Base-by-base conservation (phyloP, 2,888 invertebrate genomes). In the Eilema caniola region DNA sequence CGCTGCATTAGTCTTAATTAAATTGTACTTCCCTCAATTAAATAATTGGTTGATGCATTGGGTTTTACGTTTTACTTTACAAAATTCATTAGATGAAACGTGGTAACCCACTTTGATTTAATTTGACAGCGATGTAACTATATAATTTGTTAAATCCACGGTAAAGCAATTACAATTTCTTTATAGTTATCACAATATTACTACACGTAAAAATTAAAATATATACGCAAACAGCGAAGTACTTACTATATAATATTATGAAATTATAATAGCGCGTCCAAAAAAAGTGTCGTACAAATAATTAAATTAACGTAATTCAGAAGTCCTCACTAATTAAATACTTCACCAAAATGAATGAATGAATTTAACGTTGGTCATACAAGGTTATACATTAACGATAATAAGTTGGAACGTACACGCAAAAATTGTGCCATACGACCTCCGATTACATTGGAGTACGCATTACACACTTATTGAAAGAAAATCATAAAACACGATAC, bases 361-460 rank as follows among this genome's bases (percentile, higher is more conserved):
- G n/a, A 53, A n/a, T n/a, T 53, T 53, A 53, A 53, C n/a, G 20
- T n/a, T 53, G 53, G 47, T 53, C 10, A n/a, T n/a, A 53, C n/a
- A 53, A 53, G 53, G 53, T n/a, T n/a, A 20, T 20, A 8, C 53
- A n/a, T 53, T 53, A 10, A 53, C 53, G 1, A n/a, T 7, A 47
- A 47, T 47, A 47, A 47, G 20, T 47, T 47, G 20, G 47, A 53
- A 53, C 53, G 53, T n/a, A 10, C 1, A 53, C 53, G n/a, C n/a
- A 53, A n/a, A 53, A 53, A 53, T 53, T 53, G 53, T 53, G 53
- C 53, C 53, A 53, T n/a, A n/a, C 53, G 53, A 53, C 53, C 53
- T 53, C 53, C 53, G 53, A 53, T 53, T 53, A 8, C n/a, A 53
- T n/a, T 53, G 20, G 20, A 20, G 2, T 53, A 53, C 47, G 20